phyloP scores from a whole-genome alignment of 2,113 vertebrate genomes.

The Channa maculata region DNA sequence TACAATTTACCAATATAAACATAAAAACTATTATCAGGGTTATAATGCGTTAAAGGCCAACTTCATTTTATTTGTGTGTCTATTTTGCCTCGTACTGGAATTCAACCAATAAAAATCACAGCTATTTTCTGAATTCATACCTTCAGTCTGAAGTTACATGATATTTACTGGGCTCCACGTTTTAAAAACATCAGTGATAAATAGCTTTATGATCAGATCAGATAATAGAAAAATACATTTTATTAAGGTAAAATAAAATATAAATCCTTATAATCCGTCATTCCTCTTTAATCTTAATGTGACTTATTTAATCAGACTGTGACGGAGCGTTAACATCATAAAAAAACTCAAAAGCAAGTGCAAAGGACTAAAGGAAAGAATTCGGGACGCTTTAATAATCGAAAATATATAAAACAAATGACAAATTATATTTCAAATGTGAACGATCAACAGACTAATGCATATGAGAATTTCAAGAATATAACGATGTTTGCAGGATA shows the following conservation, averaged over 20 bases:
- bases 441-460: neutral
- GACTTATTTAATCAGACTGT: too few species aligned
- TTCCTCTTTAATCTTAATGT: too few species aligned
- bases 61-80: neutral
- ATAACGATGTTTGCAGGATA: too few species aligned
- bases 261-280: too few species aligned
- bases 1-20: too few species aligned
- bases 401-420: neutral
- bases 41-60: neutral
- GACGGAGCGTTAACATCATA: too few species aligned
- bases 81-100: neutral
- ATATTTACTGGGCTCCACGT: neutral
- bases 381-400: neutral
- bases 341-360: too few species aligned
- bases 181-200: neutral
- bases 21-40: neutral
- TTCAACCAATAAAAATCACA: neutral
- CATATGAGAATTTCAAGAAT: too few species aligned
- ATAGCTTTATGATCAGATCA: neutral
- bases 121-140: neutral
- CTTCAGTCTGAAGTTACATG: neutral
- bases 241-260: too few species aligned
- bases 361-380: neutral
- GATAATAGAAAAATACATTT: too few species aligned
- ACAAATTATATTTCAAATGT: neutral